phyloP scores from a whole-genome alignment of 2,888 invertebrate genomes.

The Pocota personata region DNA sequence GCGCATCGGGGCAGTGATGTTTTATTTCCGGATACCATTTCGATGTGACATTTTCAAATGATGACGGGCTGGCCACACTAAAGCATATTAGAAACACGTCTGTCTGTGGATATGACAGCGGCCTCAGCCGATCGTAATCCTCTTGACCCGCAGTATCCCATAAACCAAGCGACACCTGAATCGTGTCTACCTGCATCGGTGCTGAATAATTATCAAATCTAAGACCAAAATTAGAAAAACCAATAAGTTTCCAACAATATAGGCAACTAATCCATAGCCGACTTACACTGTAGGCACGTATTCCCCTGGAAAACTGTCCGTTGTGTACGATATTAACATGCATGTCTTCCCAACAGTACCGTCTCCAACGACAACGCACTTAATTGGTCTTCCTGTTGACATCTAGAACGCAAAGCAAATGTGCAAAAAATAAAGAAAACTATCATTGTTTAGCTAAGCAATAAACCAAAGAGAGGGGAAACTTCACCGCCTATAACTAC shows the following conservation, averaged over 20 bases:
- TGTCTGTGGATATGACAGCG: conserved; percentile 98
- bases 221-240: conserved; percentile 49
- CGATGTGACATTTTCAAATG: conserved; percentile 99
- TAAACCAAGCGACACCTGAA: conserved; percentile 96
- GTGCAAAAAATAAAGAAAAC: conserved; percentile 11
- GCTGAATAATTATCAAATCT: conserved; percentile 99
- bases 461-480: background rate
- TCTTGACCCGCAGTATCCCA: conserved; percentile 99
- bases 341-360: conserved; percentile 97
- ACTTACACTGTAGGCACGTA: conserved; percentile 97
- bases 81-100: conserved; percentile 99
- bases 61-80: conserved; percentile 99
- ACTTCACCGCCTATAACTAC: conserved; percentile 30
- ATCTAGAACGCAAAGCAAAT: conserved; percentile 83
- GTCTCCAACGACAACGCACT: conserved; percentile 96
- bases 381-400: conserved; percentile 96
- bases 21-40: conserved; percentile 99
- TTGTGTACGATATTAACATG: conserved; percentile 96
- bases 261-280: conserved; percentile 3
- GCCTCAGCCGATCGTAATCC: conserved; percentile 97
- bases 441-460: conserved; percentile 16
- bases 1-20: conserved; percentile 99
- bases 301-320: conserved; percentile 96
- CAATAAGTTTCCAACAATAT: background rate
- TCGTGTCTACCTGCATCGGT: conserved; percentile 99